phyloP scores from a whole-genome alignment of 2,113 vertebrate genomes.

The Myotis davidii region DNA sequence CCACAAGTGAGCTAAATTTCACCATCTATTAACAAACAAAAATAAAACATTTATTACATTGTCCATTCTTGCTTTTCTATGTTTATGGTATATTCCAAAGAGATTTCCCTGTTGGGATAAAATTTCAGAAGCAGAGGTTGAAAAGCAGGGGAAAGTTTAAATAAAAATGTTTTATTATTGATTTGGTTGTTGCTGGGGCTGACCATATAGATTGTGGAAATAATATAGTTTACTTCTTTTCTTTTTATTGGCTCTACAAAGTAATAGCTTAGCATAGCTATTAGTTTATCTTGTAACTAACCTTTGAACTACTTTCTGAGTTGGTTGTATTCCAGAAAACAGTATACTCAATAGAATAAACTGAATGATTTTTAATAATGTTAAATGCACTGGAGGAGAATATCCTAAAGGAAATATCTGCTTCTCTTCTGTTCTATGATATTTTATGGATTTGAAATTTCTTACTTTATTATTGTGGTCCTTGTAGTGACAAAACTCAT shows the following conservation, averaged over 20 bases:
- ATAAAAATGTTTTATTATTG: slow-evolving; percentile 75
- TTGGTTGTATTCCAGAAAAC: slow-evolving; percentile 65
- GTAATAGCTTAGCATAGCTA: slow-evolving; percentile 70
- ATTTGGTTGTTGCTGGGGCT: slow-evolving; percentile 67
- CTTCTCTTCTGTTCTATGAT: background rate
- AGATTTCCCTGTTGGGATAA: slow-evolving; percentile 70
- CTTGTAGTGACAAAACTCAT: background rate
- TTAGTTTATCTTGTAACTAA: slow-evolving; percentile 76
- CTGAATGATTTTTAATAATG: slow-evolving; percentile 60
- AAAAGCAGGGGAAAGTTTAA: slow-evolving; percentile 62
- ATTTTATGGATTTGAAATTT: slow-evolving; percentile 49
- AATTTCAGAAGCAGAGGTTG: slow-evolving; percentile 68
- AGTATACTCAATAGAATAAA: slow-evolving; percentile 53
- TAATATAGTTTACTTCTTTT: slow-evolving; percentile 69
- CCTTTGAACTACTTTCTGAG: slow-evolving; percentile 71
- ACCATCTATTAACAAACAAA: slow-evolving; percentile 72
- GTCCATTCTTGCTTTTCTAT: slow-evolving; percentile 56
- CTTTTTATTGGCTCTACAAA: slow-evolving; percentile 68
- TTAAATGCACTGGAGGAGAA: slow-evolving; percentile 44
- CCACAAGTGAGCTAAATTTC: slow-evolving; percentile 65
- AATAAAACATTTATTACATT: slow-evolving; percentile 73
- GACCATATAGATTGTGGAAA: slow-evolving; percentile 68
- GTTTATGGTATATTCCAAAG: slow-evolving; percentile 66
- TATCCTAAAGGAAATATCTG: background rate
- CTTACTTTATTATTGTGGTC: background rate